Base-by-base conservation (phyloP, 2,888 invertebrate species). In the Hyppa rectilinea region DNA sequence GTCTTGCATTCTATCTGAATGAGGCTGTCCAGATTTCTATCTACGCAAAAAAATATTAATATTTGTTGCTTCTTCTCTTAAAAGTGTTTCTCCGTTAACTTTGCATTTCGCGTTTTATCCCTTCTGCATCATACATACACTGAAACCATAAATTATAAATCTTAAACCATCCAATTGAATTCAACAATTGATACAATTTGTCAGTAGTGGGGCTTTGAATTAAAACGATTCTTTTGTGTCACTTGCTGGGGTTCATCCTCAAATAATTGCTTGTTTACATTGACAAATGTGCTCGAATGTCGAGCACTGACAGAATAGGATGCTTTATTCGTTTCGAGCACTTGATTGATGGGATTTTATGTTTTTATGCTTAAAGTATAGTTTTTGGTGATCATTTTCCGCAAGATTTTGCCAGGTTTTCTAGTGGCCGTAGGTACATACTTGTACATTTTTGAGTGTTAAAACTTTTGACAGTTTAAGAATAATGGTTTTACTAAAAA, bases 261-360 rank as follows among this genome's bases (percentile, higher is more conserved):
- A 87, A 84, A 90, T 92, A 93, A 94, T 94, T 90, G 92, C 91
- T 91, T 94, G 93, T 94, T 94, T 93, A 90, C 89, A 88, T 77
- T 93, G 92, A 94, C 92, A 92, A 93, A 94, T 92, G 92, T 65
- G 69, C 75, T 70, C 56, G 53, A 71, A 52, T 49, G 62, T 64
- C 65, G 70, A 68, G 71, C 71, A 67, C 59, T 71, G 78, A 63
- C 70, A 56, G 40, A 68, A 66, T 36, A 36, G 43, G 38, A 45
- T 34, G 70, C 62, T 64, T 56, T 74, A 70, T 49, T 71, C 65
- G 65, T 70, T 79, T 78, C 58, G 53, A 81, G 75, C 40, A 66
- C 52, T 75, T 75, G 67, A 80, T 75, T 78, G 62, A 79, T 75
- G 64, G 63, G 34, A 34, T 50, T 67, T 56, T 0, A 43, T 70